A percentile compares a stretch with the other conserved stretches of the same genome.
phyloP scores from a whole-genome alignment of 2,113 vertebrate genomes.

The Globicephala melas region DNA sequence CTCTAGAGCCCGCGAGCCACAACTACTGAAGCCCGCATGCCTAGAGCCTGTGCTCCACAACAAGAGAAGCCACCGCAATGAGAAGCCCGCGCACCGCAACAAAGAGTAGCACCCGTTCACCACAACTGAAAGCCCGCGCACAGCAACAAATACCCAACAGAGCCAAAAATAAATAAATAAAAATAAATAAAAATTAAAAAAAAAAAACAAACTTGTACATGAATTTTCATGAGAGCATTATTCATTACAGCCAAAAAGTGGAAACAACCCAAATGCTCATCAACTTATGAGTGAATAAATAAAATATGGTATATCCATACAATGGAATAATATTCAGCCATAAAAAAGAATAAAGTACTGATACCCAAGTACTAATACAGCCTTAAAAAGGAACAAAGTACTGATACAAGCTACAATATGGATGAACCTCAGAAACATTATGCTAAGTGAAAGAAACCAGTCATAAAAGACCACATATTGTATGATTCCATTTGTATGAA shows the following conservation, averaged over 20 bases:
- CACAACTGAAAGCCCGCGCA: no score
- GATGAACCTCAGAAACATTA: conserved; percentile 7
- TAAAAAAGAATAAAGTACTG: neutral
- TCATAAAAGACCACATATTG: neutral
- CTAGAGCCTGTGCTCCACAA: no score
- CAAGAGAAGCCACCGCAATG: no score
- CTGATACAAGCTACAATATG: neutral
- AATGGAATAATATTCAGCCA: neutral
- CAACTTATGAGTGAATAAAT: neutral
- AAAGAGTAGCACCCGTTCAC: no score
- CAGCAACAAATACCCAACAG: no score
- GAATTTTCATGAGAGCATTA: neutral
- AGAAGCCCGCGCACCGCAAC: no score
- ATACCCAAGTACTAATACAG: neutral
- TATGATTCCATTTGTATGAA: neutral
- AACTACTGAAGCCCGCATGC: no score
- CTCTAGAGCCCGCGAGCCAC: no score
- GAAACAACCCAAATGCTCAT: neutral
- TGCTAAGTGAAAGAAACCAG: neutral
- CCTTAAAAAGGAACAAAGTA: neutral
- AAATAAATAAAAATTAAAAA: no score
- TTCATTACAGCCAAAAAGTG: neutral
- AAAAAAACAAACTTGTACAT: neutral
- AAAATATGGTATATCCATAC: neutral
- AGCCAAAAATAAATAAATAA: no score